A percentile compares a stretch with the other conserved stretches of the same genome.
These are phyloP conservation scores for Choreutis nemorana DNA, from an alignment of 2,888 invertebrate species.

Conservation along the genomic window DNA sequence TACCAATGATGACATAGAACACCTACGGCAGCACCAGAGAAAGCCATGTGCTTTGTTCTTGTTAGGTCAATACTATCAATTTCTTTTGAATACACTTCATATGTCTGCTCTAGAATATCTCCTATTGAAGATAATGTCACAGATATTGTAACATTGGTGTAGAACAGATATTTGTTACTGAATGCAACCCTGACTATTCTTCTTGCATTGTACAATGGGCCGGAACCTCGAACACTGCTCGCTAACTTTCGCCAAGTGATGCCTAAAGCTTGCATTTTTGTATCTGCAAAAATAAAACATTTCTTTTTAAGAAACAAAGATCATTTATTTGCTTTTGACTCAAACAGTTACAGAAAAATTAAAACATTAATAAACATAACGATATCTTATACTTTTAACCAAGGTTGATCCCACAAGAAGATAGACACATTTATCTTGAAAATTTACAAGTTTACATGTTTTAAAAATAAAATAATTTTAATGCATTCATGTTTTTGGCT, in stretches of 20 bases:
- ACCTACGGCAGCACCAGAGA: conserved; percentile 82
- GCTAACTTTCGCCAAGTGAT: conserved; percentile 39
- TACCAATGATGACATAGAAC: conserved; percentile 91
- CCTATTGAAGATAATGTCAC: conserved; percentile 79
- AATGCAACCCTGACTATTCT: conserved; percentile 56
- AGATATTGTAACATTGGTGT: conserved; percentile 86
- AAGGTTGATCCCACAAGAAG: too few relatives aligned
- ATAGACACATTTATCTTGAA: too few relatives aligned
- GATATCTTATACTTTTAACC: too few relatives aligned
- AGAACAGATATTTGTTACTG: conserved; percentile 74
- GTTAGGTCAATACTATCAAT: conserved; percentile 66
- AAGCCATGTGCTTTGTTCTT: conserved; percentile 80
- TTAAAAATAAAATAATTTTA: too few relatives aligned
- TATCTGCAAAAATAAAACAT: too few relatives aligned
- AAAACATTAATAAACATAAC: too few relatives aligned
- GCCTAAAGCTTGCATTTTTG: conserved; percentile 33
- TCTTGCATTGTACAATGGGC: conserved; percentile 21
- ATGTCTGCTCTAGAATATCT: conserved; percentile 83
- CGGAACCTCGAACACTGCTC: conserved; percentile 23
- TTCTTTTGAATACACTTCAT: conserved; percentile 74
- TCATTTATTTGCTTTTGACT: too few relatives aligned
- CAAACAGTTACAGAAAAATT: too few relatives aligned
- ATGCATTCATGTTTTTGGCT: too few relatives aligned
- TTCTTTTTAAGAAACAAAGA: too few relatives aligned
- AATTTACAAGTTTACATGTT: too few relatives aligned